These are phyloP conservation scores for Apodemus sylvaticus DNA, from an alignment of 2,113 vertebrate species.

Conservation along the genomic window DNA sequence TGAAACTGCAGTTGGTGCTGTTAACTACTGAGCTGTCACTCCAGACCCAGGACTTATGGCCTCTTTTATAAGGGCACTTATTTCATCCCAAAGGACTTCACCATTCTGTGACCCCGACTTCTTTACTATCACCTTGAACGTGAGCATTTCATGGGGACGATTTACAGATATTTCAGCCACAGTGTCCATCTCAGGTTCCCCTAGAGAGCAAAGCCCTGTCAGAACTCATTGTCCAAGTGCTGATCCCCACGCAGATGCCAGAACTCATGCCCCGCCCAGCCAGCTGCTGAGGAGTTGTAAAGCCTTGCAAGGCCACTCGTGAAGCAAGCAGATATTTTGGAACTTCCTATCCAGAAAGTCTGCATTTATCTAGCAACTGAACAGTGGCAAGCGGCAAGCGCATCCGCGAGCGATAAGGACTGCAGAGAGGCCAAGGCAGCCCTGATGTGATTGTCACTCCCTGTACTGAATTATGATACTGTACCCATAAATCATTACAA, in stretches of 20 bases:
- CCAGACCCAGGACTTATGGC: too few relatives aligned
- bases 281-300: neutral
- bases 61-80: neutral
- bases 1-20: too few relatives aligned
- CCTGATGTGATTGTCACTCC: neutral
- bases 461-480: neutral
- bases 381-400: neutral
- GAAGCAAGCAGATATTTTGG: neutral
- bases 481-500: neutral
- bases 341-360: neutral
- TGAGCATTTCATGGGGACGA: neutral
- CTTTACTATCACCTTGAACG: neutral
- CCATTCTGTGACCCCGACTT: neutral
- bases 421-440: neutral
- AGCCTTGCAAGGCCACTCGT: neutral
- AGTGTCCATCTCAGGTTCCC: neutral
- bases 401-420: neutral
- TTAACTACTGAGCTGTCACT: neutral
- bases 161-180: neutral
- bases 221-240: neutral
- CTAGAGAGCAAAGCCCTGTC: neutral
- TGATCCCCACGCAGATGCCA: neutral
- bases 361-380: neutral
- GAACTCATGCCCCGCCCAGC: slow-evolving; percentile 3
- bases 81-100: neutral